phyloP scores from a whole-genome alignment of 2,888 invertebrate species.

The Meghimatium bilineatum region DNA sequence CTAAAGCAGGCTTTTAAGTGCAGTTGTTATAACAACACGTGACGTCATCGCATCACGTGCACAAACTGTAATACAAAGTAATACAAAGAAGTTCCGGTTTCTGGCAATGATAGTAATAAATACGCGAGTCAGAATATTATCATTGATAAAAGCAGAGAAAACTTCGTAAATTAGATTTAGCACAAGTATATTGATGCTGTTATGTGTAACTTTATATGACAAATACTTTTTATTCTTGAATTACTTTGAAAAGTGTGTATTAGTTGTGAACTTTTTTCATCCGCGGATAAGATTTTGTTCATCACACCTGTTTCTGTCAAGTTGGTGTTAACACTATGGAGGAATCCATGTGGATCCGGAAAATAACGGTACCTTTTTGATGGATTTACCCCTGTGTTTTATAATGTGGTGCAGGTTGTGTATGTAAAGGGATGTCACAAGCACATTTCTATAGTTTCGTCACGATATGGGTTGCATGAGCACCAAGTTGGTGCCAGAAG shows the following conservation, averaged over 20 bases:
- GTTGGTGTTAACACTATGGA: slow-evolving; percentile 53
- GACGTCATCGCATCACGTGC: slow-evolving; percentile 68
- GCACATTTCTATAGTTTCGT: slow-evolving; percentile 59
- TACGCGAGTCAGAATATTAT: neutral
- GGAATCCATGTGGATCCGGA: slow-evolving; percentile 53
- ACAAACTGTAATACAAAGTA: slow-evolving; percentile 54
- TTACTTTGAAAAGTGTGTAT: neutral
- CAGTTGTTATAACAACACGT: slow-evolving; percentile 73
- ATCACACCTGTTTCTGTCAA: slow-evolving; percentile 53
- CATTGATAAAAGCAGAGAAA: neutral
- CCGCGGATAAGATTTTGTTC: slow-evolving; percentile 52
- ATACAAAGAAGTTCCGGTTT: slow-evolving; percentile 56
- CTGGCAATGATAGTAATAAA: slow-evolving; percentile 7
- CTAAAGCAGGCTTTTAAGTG: slow-evolving; percentile 35
- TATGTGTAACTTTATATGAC: no score
- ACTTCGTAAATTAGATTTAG: neutral
- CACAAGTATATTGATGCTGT: no score
- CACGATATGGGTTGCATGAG: slow-evolving; percentile 75
- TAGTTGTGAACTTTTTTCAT: slow-evolving; percentile 55
- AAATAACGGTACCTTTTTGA: slow-evolving; percentile 52
- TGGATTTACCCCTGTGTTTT: slow-evolving; percentile 51
- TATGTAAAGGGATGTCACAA: slow-evolving; percentile 64
- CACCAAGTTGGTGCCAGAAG: slow-evolving; percentile 74
- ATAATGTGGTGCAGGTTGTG: slow-evolving; percentile 57
- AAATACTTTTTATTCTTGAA: neutral